phyloP scores from a whole-genome alignment of 2,797 vertebrate species.

The Hypotaenidia okinawae region DNA sequence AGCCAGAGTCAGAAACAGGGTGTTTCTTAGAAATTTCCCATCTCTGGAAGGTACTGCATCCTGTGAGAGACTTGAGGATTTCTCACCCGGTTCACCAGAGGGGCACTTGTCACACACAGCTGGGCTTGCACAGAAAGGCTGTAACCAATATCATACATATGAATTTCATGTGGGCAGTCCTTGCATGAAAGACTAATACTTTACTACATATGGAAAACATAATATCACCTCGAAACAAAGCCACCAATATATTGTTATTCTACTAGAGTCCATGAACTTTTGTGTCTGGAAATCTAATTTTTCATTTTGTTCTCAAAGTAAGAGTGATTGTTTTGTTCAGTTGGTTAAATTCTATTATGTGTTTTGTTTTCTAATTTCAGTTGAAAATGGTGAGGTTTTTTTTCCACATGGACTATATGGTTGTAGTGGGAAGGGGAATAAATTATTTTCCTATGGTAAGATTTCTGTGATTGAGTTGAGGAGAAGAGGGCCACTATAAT shows the following conservation, averaged over 20 bases:
- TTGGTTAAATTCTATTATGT: not conserved
- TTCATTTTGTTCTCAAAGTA: not conserved
- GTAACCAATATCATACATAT: not conserved
- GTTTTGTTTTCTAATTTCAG: not conserved
- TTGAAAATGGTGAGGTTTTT: not conserved
- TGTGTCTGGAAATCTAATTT: not conserved
- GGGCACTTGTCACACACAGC: not conserved
- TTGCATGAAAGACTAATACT: not conserved
- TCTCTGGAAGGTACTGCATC: not conserved
- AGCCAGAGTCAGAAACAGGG: not conserved
- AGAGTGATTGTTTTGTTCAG: not conserved
- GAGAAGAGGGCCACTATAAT: not conserved
- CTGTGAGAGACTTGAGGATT: not conserved
- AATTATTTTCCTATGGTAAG: not conserved
- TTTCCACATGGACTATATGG: not conserved
- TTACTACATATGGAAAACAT: not conserved
- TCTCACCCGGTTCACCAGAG: not conserved
- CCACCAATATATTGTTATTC: not conserved
- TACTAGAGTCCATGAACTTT: not conserved
- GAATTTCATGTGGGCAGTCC: not conserved
- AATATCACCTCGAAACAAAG: not conserved
- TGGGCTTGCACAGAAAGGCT: not conserved
- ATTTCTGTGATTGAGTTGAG: not conserved
- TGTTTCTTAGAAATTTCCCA: not conserved
- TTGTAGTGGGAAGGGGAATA: not conserved